Evolutionary conservation across 2,797 vertebrate species (phyloP).

Genomic region (Enteromius trimaculatus): DNA sequence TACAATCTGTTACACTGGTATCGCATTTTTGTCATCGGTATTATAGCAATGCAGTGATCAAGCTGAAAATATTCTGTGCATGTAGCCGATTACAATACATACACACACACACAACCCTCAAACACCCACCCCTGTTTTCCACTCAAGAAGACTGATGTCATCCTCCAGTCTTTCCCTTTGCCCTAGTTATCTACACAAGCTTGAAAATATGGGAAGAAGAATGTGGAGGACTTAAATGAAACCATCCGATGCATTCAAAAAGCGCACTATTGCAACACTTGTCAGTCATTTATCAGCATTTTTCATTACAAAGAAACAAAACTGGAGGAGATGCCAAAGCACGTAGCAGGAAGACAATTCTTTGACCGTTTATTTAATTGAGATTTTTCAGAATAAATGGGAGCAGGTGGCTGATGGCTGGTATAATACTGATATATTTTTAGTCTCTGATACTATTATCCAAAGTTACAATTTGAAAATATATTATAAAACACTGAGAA

Average conservation of each 20-base stretch:
- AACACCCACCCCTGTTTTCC: slow-evolving; percentile 32
- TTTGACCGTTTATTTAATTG: neutral
- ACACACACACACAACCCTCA: slow-evolving; percentile 12
- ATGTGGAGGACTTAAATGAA: slow-evolving; percentile 15
- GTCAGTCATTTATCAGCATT: neutral
- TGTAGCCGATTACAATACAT: slow-evolving; percentile 39
- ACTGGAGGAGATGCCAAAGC: neutral
- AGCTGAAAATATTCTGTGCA: slow-evolving; percentile 48
- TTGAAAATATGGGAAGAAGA: slow-evolving; percentile 41
- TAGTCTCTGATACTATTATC: neutral
- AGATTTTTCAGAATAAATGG: neutral
- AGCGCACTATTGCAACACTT: neutral
- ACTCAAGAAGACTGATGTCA: slow-evolving; percentile 58
- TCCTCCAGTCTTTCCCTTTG: slow-evolving; percentile 52
- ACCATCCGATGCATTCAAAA: neutral
- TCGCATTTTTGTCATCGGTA: slow-evolving; percentile 1
- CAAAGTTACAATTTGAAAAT: neutral
- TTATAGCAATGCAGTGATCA: slow-evolving; percentile 28
- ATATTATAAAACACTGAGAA: neutral
- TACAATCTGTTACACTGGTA: neutral
- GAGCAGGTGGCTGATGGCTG: neutral
- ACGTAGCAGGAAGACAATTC: neutral
- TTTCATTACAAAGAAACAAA: neutral
- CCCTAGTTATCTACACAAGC: slow-evolving; percentile 45
- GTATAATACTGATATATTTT: neutral